These are phyloP conservation scores for Chalcis sispes DNA, from an alignment of 2,888 invertebrate genomes.

Conservation along the genomic window DNA sequence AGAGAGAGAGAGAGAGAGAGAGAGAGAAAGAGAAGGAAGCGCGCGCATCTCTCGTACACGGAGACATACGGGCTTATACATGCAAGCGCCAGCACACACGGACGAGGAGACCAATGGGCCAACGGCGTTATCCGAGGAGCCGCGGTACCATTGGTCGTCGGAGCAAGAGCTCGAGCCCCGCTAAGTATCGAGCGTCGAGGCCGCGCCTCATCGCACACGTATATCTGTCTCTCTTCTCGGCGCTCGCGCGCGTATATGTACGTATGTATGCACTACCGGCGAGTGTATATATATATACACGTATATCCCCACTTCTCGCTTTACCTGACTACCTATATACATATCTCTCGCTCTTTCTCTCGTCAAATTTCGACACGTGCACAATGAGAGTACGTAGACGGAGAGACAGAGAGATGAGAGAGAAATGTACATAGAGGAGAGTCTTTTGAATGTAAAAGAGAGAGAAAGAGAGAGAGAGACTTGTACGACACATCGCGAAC, in stretches of 20 bases:
- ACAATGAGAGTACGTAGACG: conserved; percentile 31
- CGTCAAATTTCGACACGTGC: conserved; percentile 35
- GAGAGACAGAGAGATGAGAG: no score
- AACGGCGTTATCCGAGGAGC: conserved; percentile 66
- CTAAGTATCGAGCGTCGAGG: conserved; percentile 73
- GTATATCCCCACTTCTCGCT: no score
- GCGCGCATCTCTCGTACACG: not conserved
- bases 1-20: conserved; percentile 7
- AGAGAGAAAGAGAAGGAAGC: not conserved
- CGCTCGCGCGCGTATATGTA: conserved; percentile 11
- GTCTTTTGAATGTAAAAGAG: not conserved
- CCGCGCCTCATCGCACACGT: conserved; percentile 72
- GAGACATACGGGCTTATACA: not conserved
- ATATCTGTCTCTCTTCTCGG: no score
- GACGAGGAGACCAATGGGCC: conserved; percentile 68
- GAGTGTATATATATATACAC: no score
- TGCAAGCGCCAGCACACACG: not conserved
- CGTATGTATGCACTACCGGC: not conserved
- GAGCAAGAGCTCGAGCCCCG: conserved; percentile 48
- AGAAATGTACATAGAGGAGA: no score
- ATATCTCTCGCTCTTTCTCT: conserved; percentile 11
- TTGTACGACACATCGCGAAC: no score
- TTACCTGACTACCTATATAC: no score
- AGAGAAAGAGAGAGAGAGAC: no score
- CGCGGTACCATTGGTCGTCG: conserved; percentile 71